Conservation (phyloP, 2,888 invertebrate species). For the Microctonus aethiopoides region DNA sequence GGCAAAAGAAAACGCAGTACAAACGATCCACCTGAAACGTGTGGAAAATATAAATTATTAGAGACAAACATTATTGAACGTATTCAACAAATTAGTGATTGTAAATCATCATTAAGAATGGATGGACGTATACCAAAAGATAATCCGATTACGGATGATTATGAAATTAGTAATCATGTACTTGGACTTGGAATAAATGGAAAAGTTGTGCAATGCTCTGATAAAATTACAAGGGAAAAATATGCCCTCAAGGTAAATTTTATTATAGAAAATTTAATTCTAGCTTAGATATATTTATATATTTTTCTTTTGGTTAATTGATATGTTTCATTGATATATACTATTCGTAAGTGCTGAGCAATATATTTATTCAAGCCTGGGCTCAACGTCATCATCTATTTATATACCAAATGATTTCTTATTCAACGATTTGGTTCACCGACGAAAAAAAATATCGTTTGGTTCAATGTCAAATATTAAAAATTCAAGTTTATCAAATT, state of each 20-base stretch:
- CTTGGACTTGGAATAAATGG: slow-evolving; percentile 98
- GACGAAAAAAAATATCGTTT: slow-evolving; percentile 22
- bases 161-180: slow-evolving; percentile 91
- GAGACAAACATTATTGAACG: slow-evolving; percentile 23
- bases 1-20: slow-evolving; percentile 49
- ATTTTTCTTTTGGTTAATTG: background rate
- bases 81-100: slow-evolving; percentile 49
- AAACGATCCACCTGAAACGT: slow-evolving; percentile 23
- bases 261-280: slow-evolving; percentile 6
- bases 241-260: slow-evolving; percentile 87
- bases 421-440: slow-evolving; percentile 48
- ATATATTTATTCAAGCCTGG: slow-evolving; percentile 38
- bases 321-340: slow-evolving; percentile 19
- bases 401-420: slow-evolving; percentile 57
- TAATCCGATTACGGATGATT: slow-evolving; percentile 88
- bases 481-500: background rate
- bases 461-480: slow-evolving; percentile 26
- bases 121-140: slow-evolving; percentile 74
- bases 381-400: slow-evolving; percentile 58
- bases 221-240: slow-evolving; percentile 80
- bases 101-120: slow-evolving; percentile 50
- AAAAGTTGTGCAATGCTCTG: slow-evolving; percentile 95
- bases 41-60: slow-evolving; percentile 34
- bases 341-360: slow-evolving; percentile 13
- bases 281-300: background rate